Evolutionary conservation across 1,140 invertebrate genomes (phyloP), one percentile per base, ranked within the genome.

Genomic region (Neodiprion fabricii): DNA sequence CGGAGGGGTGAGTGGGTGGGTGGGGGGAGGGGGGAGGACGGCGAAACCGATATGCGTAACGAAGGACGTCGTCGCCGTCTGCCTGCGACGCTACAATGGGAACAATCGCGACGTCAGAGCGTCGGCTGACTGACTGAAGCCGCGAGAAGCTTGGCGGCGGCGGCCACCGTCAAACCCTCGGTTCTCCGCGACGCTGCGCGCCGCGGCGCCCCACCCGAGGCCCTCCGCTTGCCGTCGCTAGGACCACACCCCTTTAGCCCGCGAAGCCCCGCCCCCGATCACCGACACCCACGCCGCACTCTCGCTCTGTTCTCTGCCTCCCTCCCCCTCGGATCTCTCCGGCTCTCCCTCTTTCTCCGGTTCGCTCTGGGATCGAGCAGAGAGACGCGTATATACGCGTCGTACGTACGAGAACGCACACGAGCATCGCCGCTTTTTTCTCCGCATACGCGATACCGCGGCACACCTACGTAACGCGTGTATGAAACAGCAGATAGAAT

Each of bases 101-200:
- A 84, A 86, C 84, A 86, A 86, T 85, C 81, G 84, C 81, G 80
- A 82, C 83, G 84, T 81, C 82, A 82, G 78, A 80, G 73, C 77
- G 79, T 79, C 80, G 84, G 80, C 84, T 84, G 85, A 85, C 83
- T 84, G 82, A 83, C 83, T 85, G 83, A 85, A 82, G 79, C 81
- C 76, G 80, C 77, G 76, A 76, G 76, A 76, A 75, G 78, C 69
- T 77, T 78, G 79, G 79, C 72, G 53, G 70, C 74, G 68, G 68
- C 74, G 81, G 79, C 80, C 79, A 77, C 79, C 79, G 79, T 79
- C 79, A 79, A 28, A 47, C 21, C 11, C 70, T 71, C 68, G 68
- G 17, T 9, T 14, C 70, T 17, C 14, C 2, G 70, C 70, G 23
- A 12, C 70, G n/a, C 68, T 23, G 77, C 70, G 69, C 67, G 69